Conservation (phyloP, 2,888 invertebrate species). For the Tinea trinotella region DNA sequence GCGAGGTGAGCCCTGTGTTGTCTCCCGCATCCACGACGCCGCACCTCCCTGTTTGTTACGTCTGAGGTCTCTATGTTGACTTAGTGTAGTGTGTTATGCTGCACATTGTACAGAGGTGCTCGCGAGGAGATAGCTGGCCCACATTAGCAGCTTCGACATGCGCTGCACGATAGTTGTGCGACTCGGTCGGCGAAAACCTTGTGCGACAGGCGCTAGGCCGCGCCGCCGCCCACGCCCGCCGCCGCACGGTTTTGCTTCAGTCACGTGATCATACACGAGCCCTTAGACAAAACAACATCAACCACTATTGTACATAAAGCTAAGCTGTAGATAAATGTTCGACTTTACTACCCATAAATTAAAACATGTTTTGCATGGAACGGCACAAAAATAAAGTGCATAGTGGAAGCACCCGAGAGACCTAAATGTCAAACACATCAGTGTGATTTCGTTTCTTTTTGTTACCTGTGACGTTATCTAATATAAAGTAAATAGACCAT, state of each 20-base stretch:
- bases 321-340: constrained; percentile 11
- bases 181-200: constrained; percentile 53
- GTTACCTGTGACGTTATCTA: neutral
- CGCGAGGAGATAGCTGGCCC: constrained; percentile 12
- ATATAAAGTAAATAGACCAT: neutral
- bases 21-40: constrained; percentile 28
- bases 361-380: constrained; percentile 43
- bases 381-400: constrained; percentile 35
- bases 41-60: constrained; percentile 51
- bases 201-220: constrained; percentile 45
- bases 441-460: neutral
- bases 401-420: constrained; percentile 3
- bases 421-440: neutral
- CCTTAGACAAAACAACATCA: constrained; percentile 35
- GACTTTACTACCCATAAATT: neutral
- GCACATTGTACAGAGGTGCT: constrained; percentile 8
- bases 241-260: constrained; percentile 38
- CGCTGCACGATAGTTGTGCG: constrained; percentile 42
- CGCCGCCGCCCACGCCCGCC: too few species aligned
- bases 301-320: constrained; percentile 47
- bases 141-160: constrained; percentile 55
- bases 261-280: constrained; percentile 39
- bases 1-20: constrained; percentile 23
- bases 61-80: constrained; percentile 21
- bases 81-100: constrained; percentile 42